Base-by-base conservation (phyloP, 2,113 vertebrate species). In the Platysternon megacephalum region DNA sequence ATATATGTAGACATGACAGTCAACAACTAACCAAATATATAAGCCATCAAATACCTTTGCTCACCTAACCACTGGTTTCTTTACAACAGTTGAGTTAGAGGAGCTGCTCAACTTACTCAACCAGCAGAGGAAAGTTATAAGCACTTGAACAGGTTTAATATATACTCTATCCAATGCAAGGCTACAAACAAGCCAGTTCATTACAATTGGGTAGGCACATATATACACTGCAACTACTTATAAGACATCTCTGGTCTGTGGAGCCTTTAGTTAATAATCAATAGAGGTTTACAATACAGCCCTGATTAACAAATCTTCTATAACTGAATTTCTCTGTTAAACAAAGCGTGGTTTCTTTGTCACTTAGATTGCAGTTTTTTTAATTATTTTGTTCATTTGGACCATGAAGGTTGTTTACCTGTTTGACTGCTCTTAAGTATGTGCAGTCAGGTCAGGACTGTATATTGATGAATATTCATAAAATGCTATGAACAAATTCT, bases 371-470 rank as follows among this genome's bases (percentile, higher is more conserved):
- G 42, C 65, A 52, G 5, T 9, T 85, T 82, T 35, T 79, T 12
- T 79, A 88, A 88, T 90, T 90, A 90, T 82, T 95, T 79, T 89
- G 39, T 72, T 89, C 65, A 84, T 91, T 94, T 95, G 68, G n/a
- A 88, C 52, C 29, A 76, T 76, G 44, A 76, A 46, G 51, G 42
- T 24, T 79, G 29, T 24, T 56, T 53, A 78, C 21, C n/a, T 39
- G 17, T 74, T 76, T 68, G 1, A 0, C 89, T 2, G 82, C 29
- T 28, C 80, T 52, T 85, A 2, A 53, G 44, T 78, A 35, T 42
- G 19, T 94, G 22, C n/a, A 93, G 89, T 89, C n/a, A 89, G 51
- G 48, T 56, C 55, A 56, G 55, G 22, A 85, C 81, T 82, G 42
- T 46, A 16, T 68, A 72, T 88, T 95, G 56, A 95, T 88, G 87